Base-by-base conservation (phyloP, 2,113 vertebrate species). In the Pedetes capensis region DNA sequence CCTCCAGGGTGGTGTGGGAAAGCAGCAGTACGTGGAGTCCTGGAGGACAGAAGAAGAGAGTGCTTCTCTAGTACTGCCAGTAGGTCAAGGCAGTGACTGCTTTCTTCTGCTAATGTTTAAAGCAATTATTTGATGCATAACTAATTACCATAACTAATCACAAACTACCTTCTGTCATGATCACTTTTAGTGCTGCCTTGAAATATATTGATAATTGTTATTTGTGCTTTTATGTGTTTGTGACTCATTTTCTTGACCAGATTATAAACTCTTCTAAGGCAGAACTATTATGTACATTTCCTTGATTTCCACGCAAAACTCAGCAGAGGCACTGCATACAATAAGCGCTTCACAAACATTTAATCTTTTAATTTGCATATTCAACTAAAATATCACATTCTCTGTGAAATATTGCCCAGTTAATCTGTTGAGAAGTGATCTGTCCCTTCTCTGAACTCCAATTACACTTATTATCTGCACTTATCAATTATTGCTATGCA, bases 371-470 rank as follows among this genome's bases (percentile, higher is more conserved):
- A 86, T 93, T 96, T 92, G 92, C 78, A 93, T 92, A 78, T 81
- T 90, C 76, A 85, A 68, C 53, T 84, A 76, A 85, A 96, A 92
- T 76, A 91, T 37, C 64, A 59, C 86, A 87, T 93, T 93, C 42
- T 59, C 25, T 72, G 23, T 80, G 92, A 93, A 95, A 91, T 51
- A 91, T 8, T 49, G 66, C 71, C 37, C 47, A 22, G 49, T 80
- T 83, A 53, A 87, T 93, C 71, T 75, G 22, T 68, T 81, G 93
- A 53, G 55, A 89, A 87, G 61, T 49, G 69, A 87, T 93, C 71
- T 95, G 80, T 55, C 92, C 92, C 87, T 78, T 96, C 92, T 91
- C 84, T 90, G 95, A 96, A 95, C 94, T 84, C 90, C 39, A 61
- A 14, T 10, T 59, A 17, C 75, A 76, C 49, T 78, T 91, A 75